Evolutionary conservation across 2,797 vertebrate species (phyloP).

Genomic region (Bradypodion ventrale): DNA sequence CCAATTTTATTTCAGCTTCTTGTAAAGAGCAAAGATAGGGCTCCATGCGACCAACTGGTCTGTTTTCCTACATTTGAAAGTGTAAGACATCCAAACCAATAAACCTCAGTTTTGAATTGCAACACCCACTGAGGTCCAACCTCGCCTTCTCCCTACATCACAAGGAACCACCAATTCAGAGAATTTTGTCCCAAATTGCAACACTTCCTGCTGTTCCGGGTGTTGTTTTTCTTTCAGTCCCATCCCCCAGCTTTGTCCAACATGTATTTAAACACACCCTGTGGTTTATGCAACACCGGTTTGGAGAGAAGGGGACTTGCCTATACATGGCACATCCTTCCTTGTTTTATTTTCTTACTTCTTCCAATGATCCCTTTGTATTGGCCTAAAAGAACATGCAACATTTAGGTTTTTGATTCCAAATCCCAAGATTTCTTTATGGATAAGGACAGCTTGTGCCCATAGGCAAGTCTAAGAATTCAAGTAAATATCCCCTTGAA

Average conservation of each 20-base stretch:
- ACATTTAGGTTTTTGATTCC: no score
- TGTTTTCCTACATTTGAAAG: conserved; percentile 46
- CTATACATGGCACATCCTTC: neutral
- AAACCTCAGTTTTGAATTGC: conserved; percentile 20
- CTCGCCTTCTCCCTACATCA: conserved; percentile 30
- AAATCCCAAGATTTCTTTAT: conserved; percentile 26
- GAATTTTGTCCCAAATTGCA: conserved; percentile 22
- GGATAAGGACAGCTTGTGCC: conserved; percentile 45
- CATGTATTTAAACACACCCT: conserved; percentile 8
- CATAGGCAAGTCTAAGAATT: conserved; percentile 56
- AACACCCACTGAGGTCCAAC: neutral
- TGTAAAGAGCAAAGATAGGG: neutral
- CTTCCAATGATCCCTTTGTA: neutral
- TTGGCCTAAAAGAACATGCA: neutral
- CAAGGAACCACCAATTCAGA: neutral
- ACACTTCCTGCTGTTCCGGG: conserved; percentile 18
- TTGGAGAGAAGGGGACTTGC: conserved; percentile 23
- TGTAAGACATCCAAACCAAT: conserved; percentile 21
- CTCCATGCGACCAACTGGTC: conserved; percentile 28
- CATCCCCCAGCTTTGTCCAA: conserved; percentile 18
- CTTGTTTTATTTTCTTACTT: accelerated
- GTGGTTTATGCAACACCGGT: conserved; percentile 18
- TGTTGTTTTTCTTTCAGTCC: neutral
- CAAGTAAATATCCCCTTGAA: conserved; percentile 13
- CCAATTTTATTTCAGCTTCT: neutral